These are phyloP conservation scores for Alcedo atthis DNA, from an alignment of 2,797 vertebrate species.

Conservation along the genomic window DNA sequence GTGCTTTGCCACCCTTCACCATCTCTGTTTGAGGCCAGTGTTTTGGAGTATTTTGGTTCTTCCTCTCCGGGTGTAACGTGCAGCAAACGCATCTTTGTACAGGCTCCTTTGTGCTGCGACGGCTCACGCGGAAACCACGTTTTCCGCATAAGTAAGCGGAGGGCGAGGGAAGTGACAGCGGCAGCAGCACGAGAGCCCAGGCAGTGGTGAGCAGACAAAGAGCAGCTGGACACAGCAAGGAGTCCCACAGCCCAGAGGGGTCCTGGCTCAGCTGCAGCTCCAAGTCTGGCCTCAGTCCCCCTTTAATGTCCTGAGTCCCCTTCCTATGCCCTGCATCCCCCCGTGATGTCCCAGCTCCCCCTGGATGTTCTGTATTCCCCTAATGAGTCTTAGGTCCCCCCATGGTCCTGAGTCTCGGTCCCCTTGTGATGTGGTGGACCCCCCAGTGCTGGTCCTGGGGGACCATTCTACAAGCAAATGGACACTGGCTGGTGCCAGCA, in stretches of 20 bases:
- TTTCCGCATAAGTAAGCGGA: neutral
- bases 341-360: neutral
- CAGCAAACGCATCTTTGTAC: neutral
- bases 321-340: neutral
- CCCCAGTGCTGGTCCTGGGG: no score
- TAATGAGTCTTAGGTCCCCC: no score
- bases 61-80: neutral
- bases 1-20: fast-evolving
- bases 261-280: neutral
- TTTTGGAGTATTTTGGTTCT: neutral
- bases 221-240: neutral
- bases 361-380: neutral
- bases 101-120: neutral
- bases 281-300: fast-evolving
- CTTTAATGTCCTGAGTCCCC: neutral
- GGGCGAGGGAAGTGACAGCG: neutral
- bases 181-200: neutral
- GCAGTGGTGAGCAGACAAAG: neutral
- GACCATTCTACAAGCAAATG: neutral
- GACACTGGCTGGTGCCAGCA: conserved; percentile 30
- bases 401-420: neutral
- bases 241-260: neutral
- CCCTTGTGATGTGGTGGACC: neutral
- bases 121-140: neutral
- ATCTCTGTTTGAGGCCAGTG: fast-evolving